Evolutionary conservation across 1,140 invertebrate species (phyloP).

Genomic region (Euwallacea similis): DNA sequence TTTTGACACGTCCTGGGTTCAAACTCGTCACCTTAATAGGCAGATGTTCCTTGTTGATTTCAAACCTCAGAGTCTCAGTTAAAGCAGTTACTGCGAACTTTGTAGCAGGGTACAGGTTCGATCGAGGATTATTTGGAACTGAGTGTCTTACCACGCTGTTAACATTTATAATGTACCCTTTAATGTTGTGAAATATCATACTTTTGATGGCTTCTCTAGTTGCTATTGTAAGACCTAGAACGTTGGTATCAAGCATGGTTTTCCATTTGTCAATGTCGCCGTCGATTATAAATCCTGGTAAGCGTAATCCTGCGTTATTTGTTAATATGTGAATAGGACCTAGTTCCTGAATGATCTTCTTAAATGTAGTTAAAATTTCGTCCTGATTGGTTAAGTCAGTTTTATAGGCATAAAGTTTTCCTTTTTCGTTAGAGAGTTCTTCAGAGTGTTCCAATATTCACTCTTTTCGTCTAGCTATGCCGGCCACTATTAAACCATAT

Average conservation of each 20-base stretch:
- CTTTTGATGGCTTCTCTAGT: neutral
- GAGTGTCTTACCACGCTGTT: neutral
- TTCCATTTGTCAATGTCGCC: conserved; percentile 38
- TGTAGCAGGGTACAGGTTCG: neutral
- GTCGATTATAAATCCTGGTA: conserved; percentile 15
- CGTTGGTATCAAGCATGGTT: conserved; percentile 39
- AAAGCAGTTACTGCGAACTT: neutral
- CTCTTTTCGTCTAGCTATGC: neutral
- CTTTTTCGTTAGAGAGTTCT: neutral
- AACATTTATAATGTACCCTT: neutral
- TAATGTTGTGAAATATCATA: neutral
- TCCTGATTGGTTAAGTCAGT: conserved; percentile 56
- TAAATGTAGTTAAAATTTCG: conserved; percentile 63
- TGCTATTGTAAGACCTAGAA: conserved; percentile 62
- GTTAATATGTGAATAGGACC: conserved; percentile 67
- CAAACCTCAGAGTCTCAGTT: conserved; percentile 52
- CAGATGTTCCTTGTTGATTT: conserved; percentile 54
- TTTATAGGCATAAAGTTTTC: neutral
- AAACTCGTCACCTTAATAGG: conserved; percentile 56
- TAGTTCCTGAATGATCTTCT: conserved; percentile 60
- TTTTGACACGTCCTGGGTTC: conserved; percentile 1
- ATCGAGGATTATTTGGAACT: neutral
- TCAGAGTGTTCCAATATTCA: neutral
- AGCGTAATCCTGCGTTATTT: conserved; percentile 65
- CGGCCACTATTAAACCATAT: neutral